Evolutionary conservation across 2,888 invertebrate genomes (phyloP).

Genomic region (Limenitis camilla): DNA sequence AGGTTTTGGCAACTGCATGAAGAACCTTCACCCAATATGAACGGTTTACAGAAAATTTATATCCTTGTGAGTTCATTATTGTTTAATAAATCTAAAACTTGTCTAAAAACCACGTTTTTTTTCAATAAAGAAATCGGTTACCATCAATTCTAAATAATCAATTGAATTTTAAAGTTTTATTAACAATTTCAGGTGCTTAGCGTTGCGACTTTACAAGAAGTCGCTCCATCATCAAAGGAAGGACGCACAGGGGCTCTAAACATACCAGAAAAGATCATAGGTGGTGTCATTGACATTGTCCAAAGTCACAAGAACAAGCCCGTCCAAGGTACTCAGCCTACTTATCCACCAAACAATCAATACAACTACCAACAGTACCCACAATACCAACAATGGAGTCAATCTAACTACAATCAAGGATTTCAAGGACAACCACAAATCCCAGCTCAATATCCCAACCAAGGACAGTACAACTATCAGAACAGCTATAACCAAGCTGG

Average conservation of each 20-base stretch:
- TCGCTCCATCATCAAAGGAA: slow-evolving; percentile 24
- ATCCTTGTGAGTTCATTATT: slow-evolving; percentile 43
- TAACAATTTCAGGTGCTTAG: slow-evolving; percentile 5
- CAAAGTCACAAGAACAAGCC: slow-evolving; percentile 63
- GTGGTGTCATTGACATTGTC: slow-evolving; percentile 63
- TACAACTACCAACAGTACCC: slow-evolving; percentile 38
- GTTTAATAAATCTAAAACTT: background rate
- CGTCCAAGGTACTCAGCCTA: slow-evolving; percentile 17
- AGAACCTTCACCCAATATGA: slow-evolving; percentile 39
- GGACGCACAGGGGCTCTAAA: slow-evolving; percentile 45
- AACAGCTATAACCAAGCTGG: slow-evolving; percentile 24
- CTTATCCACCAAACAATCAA: slow-evolving; percentile 27
- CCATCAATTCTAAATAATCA: no score
- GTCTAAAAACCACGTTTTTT: no score
- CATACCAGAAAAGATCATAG: slow-evolving; percentile 63
- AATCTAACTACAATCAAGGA: slow-evolving; percentile 31
- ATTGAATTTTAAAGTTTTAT: no score
- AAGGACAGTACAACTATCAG: slow-evolving; percentile 24
- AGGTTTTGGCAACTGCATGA: slow-evolving; percentile 36
- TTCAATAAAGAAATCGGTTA: no score
- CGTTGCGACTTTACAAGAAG: slow-evolving; percentile 5
- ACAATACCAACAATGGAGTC: slow-evolving; percentile 37
- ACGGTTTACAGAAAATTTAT: slow-evolving; percentile 31
- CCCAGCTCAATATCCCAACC: slow-evolving; percentile 28
- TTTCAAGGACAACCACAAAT: slow-evolving; percentile 30